These are phyloP conservation scores for Hydropotes inermis DNA, from an alignment of 2,113 vertebrate genomes.

Conservation along the genomic window DNA sequence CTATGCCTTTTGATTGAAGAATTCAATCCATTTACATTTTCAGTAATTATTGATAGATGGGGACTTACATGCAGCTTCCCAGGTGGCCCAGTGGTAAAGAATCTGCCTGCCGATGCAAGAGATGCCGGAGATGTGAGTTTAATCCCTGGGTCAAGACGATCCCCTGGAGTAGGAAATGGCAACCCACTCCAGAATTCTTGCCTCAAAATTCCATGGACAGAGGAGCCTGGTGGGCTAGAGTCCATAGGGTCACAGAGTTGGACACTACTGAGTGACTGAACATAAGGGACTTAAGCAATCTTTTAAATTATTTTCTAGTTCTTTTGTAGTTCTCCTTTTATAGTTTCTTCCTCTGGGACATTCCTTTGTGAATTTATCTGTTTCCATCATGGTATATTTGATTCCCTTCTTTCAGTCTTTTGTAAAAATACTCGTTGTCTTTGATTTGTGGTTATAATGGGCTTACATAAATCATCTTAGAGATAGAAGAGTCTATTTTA, in stretches of 20 bases:
- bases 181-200: neutral
- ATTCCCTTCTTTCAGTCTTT: neutral
- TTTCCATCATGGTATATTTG: neutral
- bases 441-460: neutral
- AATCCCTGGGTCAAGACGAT: neutral
- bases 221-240: neutral
- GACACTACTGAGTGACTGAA: neutral
- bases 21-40: neutral
- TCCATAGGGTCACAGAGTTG: neutral
- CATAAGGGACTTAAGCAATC: no score
- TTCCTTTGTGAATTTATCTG: neutral
- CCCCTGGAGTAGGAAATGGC: neutral
- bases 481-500: neutral
- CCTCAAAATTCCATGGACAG: neutral
- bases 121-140: neutral
- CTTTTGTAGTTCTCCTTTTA: neutral
- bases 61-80: neutral
- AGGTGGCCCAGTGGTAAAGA: neutral
- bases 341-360: neutral
- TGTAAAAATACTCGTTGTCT: neutral
- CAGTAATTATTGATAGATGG: neutral
- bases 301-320: neutral
- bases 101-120: neutral
- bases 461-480: neutral
- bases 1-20: neutral